phyloP scores from a whole-genome alignment of 2,797 vertebrate species.

The Tadarida brasiliensis region DNA sequence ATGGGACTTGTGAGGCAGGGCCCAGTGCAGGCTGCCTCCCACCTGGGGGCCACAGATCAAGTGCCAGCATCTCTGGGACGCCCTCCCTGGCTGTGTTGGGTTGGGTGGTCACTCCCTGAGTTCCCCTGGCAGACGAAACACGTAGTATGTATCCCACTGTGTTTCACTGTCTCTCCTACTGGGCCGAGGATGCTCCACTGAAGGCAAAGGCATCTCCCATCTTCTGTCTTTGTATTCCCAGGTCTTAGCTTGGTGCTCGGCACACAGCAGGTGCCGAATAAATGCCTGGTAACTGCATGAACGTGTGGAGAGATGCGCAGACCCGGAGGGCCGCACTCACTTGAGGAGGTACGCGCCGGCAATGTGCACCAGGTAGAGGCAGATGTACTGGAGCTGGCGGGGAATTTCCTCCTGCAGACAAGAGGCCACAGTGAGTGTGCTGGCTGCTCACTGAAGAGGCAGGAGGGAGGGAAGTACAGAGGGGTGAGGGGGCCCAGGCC shows the following conservation, averaged over 20 bases:
- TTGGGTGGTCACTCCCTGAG: neutral
- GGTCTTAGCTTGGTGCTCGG: neutral
- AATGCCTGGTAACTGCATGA: neutral
- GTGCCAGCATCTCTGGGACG: neutral
- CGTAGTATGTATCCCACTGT: neutral
- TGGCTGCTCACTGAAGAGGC: neutral
- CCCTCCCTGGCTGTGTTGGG: neutral
- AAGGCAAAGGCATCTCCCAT: neutral
- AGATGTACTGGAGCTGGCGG: slow-evolving; percentile 95
- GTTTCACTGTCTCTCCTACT: neutral
- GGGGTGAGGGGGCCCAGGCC: accelerated
- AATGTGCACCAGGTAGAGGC: slow-evolving; percentile 96
- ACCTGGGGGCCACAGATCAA: neutral
- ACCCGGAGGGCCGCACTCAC: slow-evolving; percentile 89
- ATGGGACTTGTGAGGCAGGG: accelerated
- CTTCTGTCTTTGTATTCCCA: neutral
- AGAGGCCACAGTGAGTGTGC: neutral
- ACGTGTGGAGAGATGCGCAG: neutral
- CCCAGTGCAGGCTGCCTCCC: neutral
- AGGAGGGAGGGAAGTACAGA: accelerated
- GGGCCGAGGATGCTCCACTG: neutral
- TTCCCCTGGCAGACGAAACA: neutral
- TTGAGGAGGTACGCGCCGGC: slow-evolving; percentile 96
- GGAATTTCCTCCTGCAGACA: slow-evolving; percentile 95
- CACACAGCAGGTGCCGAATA: neutral